Conservation (phyloP, 2,113 vertebrate species). For the Struthidea cinerea region DNA sequence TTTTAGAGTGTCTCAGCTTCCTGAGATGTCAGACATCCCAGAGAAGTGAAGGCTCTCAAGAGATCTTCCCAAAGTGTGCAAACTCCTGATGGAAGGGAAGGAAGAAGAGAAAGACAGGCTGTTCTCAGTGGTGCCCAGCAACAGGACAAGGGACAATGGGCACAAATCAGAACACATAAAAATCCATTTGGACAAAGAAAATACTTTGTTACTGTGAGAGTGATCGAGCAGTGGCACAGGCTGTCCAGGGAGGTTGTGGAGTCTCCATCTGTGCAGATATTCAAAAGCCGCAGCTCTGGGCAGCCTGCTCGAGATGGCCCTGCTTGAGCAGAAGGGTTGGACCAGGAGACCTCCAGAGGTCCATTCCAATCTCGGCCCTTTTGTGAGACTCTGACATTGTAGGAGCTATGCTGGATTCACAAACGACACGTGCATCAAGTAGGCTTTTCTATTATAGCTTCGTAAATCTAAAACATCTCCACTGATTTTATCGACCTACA, state of each 20-base stretch:
- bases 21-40: accelerated
- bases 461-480: neutral
- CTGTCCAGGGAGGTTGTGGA: neutral
- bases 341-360: neutral
- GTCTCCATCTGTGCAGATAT: neutral
- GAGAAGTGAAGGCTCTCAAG: neutral
- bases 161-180: neutral
- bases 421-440: neutral
- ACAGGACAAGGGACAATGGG: neutral
- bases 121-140: neutral
- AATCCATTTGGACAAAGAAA: neutral
- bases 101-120: neutral
- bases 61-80: neutral
- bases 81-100: neutral
- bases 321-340: neutral
- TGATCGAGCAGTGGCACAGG: neutral
- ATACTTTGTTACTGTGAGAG: neutral
- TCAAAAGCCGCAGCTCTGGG: neutral
- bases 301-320: neutral
- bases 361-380: neutral
- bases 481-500: neutral
- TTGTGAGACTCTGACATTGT: neutral
- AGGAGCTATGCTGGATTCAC: neutral
- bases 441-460: neutral
- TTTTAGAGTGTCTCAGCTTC: neutral